Evolutionary conservation across 2,888 invertebrate species (phyloP), one percentile per base, ranked within the genome.

Genomic region (Bellardia pandia): DNA sequence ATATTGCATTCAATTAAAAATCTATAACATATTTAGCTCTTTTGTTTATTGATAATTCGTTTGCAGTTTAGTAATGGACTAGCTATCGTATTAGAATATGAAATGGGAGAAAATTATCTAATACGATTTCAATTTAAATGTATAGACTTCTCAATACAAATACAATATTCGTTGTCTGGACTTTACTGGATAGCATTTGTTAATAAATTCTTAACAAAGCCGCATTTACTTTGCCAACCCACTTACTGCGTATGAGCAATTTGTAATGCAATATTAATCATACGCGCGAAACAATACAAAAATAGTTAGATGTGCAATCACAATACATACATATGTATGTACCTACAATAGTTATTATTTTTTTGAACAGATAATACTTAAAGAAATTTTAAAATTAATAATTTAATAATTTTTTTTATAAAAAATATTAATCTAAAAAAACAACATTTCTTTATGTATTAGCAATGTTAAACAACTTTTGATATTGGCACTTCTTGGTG

Each of bases 211-310:
- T 64, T 40, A 16, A 8, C 45, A 45, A 45, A 13, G 13, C 45
- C 45, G 13, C 45, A 11, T 9, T 11, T 9, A 1, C 0, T 11
- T 40, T 14, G n/a, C 5, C 13, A n/a, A 37, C 62, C 4, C 40
- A 64, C 16, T 9, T 6, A 45, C 8, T 11, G 37, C n/a, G 60
- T 68, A 23, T 68, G 23, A 13, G 23, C 23, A 68, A 45, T 45
- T 66, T 66, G 13, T 40, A 68, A 14, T 23, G 14, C n/a, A 68
- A 68, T 68, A 30, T 68, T 45, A 30, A 45, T 45, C 68, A 68
- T 68, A 45, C 68, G 68, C 68, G 5, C 13, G 8, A 62, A 62
- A 62, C 37, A 62, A 23, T 56, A n/a, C 14, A 51, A 45, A 45
- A 45, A 7, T 11, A 11, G n/a, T n/a, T n/a, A n/a, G 11, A 51